Base-by-base conservation (phyloP, 92 coral and sea anemone genomes). In the Ricordea florida region DNA sequence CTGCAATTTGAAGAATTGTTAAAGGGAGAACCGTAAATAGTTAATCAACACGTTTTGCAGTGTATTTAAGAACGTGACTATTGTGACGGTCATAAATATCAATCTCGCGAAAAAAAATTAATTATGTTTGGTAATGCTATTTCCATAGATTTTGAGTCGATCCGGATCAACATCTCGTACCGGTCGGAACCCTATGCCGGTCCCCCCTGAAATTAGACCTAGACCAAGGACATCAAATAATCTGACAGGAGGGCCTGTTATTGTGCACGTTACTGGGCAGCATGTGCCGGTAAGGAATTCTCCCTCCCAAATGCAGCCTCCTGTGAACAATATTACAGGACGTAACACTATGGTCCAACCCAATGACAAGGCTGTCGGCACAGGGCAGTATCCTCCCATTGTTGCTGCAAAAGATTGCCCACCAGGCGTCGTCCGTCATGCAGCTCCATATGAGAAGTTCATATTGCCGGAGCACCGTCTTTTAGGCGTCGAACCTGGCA, bases 141-240 rank as follows among this genome's bases (percentile, higher is more conserved):
- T 10, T 66, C 41, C 16, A 21, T 70, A 70, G 77, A 70, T 69
- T 25, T 18, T 70, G 27, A 70, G 77, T 41, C 77, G 76, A 14
- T 32, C 63, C 25, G 30, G 58, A 33, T 20, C 32, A 31, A 18
- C 63, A 15, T 14, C 50, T 18, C 11, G 20, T 13, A 24, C 30
- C 22, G 13, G 14, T 11, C 64, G 56, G 52, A 70, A 40, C 40
- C 65, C 65, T 40, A 29, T 26, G 6, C 13, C 65, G 28, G 20
- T 40, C 13, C 6, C 65, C 31, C 3, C 22, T 8, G 62, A 55
- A 1, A n/a, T n/a, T n/a, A n/a, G n/a, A n/a, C n/a, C n/a, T n/a
- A 55, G 27, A 25, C 62, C 5, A 31, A 11, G 51, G 21, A 16
- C 40, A 6, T 29, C 11, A 6, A 10, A 20, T 55, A 25, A 17